Evolutionary conservation across 2,797 vertebrate species (phyloP).

Genomic region (Thamnophis elegans): DNA sequence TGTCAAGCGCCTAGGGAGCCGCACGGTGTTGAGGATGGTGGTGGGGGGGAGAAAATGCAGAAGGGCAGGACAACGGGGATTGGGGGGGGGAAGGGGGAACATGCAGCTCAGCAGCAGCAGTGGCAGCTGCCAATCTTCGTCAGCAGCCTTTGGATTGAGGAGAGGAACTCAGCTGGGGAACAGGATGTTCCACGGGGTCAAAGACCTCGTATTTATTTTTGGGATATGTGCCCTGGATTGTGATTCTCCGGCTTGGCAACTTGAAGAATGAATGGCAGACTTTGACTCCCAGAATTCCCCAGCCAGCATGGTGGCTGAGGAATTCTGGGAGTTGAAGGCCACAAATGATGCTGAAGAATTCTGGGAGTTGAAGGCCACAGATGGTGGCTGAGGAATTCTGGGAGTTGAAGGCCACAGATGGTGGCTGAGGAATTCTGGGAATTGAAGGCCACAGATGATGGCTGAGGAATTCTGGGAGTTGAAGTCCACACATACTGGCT

Average conservation of each 20-base stretch:
- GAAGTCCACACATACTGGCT: too few species aligned
- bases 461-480: too few species aligned
- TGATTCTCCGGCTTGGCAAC: background rate
- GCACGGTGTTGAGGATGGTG: background rate
- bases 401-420: too few species aligned
- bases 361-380: too few species aligned
- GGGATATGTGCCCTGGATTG: background rate
- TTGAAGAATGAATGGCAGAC: background rate
- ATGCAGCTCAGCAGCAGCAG: background rate
- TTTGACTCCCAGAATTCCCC: background rate
- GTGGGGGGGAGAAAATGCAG: background rate
- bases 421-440: too few species aligned
- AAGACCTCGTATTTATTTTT: background rate
- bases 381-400: too few species aligned
- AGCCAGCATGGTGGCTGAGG: too few species aligned
- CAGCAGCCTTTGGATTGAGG: background rate
- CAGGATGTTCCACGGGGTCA: background rate
- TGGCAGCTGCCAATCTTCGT: background rate
- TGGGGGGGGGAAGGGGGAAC: background rate
- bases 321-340: too few species aligned
- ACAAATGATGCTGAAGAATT: too few species aligned
- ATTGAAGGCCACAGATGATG: too few species aligned
- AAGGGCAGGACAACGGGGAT: constrained; percentile 12
- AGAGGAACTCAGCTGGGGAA: background rate
- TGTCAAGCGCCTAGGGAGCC: constrained; percentile 52